Percentiles rank a stretch among this genome's conserved stretches.
Evolutionary conservation across 2,797 vertebrate species (phyloP).

Genomic region (Artibeus jamaicensis): DNA sequence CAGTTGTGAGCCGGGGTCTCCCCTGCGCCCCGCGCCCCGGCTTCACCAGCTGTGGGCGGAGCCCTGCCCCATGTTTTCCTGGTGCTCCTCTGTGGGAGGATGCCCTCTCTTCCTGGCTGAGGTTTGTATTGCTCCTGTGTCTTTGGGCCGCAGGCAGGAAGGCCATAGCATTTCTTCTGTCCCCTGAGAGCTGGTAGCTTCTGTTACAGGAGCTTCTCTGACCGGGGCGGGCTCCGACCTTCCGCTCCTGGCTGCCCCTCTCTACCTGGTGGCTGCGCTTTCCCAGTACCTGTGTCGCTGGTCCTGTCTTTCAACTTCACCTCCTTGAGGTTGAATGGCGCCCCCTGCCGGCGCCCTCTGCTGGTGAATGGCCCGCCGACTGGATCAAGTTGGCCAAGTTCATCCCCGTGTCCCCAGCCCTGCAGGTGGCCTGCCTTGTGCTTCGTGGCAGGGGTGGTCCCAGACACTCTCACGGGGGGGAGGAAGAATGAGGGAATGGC

Average conservation of each 20-base stretch:
- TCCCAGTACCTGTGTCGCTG: not conserved
- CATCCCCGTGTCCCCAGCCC: not conserved
- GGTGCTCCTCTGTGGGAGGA: not conserved
- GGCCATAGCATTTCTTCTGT: not conserved
- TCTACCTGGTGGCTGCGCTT: fast-evolving
- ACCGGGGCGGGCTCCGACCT: not conserved
- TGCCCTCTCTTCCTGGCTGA: not conserved
- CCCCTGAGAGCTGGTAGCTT: not conserved
- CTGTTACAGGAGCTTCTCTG: not conserved
- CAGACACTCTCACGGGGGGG: not conserved
- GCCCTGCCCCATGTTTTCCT: too few relatives aligned
- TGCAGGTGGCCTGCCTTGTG: not conserved
- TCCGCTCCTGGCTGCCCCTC: not conserved
- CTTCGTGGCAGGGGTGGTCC: not conserved
- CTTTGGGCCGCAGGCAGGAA: not conserved
- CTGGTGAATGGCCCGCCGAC: not conserved
- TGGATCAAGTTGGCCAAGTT: not conserved
- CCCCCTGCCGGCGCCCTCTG: not conserved
- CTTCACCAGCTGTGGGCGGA: fast-evolving
- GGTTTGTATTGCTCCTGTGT: not conserved
- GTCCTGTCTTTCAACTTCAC: not conserved
- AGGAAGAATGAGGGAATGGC: not conserved
- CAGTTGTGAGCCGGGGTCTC: not conserved
- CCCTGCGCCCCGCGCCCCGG: too few relatives aligned
- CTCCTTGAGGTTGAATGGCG: not conserved